Base-by-base conservation (phyloP, 1,140 invertebrate species). In the Hylaeus anthracinus region DNA sequence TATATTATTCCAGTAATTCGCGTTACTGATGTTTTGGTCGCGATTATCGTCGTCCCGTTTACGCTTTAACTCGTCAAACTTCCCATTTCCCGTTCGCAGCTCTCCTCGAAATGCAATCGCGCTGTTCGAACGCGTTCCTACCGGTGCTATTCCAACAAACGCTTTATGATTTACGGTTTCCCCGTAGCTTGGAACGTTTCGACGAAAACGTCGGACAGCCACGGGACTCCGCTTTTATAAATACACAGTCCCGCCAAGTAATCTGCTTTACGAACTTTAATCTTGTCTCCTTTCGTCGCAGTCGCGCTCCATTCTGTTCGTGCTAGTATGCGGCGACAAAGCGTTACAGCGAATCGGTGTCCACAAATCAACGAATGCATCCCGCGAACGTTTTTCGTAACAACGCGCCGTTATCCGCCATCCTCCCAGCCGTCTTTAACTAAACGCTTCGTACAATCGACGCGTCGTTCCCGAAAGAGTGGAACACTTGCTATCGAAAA, bases 1-100 rank as follows among this genome's bases (percentile, higher is more conserved):
- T 67, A 41, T 58, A 56, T 76, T 76, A 58, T 76, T 56, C 43
- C 56, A 10, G 64, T 58, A 67, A 76, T 67, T 76, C 53, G 63
- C 6, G 41, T 10, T 67, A 67, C 51, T 56, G 53, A 75, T 75
- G 63, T 48, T 66, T 58, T 51, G 12, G 60, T 1, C 37, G 55
- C 15, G 15, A 37, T 39, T 26, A 45, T 39, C 64, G 43, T 48
- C 26, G 10, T n/a, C 14, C 1, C 41, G 10, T 10, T 6, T 14
- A 5, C 45, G 10, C 1, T 51, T 64, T 73, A 15, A 8, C 39
- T 5, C 2, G 26, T 26, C 5, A 2, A 9, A 55, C 14, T 9
- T 39, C 15, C 0, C n/a, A 1, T n/a, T 63, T 43, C 41, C 5
- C 12, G 12, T 15, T 66, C 41, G 15, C 26, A 12, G 0, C 43